Evolutionary conservation across 2,888 invertebrate species (phyloP).

Genomic region (Lomographa bimaculata): DNA sequence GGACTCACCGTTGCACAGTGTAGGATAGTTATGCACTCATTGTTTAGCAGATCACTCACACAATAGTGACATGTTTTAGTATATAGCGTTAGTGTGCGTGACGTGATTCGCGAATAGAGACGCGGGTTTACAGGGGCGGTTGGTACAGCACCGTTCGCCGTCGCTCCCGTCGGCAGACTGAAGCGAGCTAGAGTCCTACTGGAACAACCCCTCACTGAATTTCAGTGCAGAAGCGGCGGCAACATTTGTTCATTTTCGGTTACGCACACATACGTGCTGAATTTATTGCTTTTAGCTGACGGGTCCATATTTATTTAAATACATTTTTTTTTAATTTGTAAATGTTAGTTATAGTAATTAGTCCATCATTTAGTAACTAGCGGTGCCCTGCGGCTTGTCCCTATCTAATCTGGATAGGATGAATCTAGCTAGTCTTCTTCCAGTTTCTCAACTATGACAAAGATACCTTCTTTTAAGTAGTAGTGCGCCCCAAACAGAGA

Average conservation of each 20-base stretch:
- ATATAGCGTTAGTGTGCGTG: constrained; percentile 8
- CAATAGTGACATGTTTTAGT: constrained; percentile 11
- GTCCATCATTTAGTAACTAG: too few species aligned
- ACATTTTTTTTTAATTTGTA: too few species aligned
- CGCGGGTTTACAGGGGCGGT: constrained; percentile 13
- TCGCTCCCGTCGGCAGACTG: constrained; percentile 27
- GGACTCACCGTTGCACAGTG: constrained; percentile 46
- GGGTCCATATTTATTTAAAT: too few species aligned
- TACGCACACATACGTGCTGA: too few species aligned
- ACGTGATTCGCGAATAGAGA: constrained; percentile 11
- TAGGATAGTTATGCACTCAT: constrained; percentile 40
- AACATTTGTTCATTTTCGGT: background rate
- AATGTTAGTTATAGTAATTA: too few species aligned
- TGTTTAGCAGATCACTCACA: constrained; percentile 27
- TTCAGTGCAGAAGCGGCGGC: constrained; percentile 1
- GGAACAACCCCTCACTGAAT: constrained; percentile 4
- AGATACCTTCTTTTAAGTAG: too few species aligned
- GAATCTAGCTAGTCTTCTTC: too few species aligned
- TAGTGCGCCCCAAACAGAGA: too few species aligned
- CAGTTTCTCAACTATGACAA: too few species aligned
- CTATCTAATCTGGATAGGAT: too few species aligned
- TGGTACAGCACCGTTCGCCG: constrained; percentile 17
- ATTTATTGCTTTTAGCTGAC: too few species aligned
- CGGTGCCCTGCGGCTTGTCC: too few species aligned
- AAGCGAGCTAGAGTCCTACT: constrained; percentile 14